phyloP scores from a whole-genome alignment of 2,888 invertebrate genomes.

The Plagodis pulveraria region DNA sequence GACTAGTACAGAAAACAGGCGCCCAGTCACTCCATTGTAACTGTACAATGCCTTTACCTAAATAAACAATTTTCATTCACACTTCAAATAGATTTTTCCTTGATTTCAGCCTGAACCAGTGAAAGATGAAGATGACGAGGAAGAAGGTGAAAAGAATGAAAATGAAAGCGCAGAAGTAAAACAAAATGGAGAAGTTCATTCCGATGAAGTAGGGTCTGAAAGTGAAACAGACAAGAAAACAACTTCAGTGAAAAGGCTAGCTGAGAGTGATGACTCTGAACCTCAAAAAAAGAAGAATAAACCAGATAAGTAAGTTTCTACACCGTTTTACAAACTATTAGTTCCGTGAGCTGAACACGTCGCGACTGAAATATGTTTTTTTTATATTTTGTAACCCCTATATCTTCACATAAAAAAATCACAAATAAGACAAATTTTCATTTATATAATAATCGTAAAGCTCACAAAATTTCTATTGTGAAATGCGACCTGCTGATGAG shows the following conservation, averaged over 20 bases:
- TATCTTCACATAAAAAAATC: too few species aligned
- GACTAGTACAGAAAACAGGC: too few species aligned
- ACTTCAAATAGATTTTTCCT: background rate
- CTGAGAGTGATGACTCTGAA: constrained; percentile 41
- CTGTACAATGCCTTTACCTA: too few species aligned
- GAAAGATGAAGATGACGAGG: constrained; percentile 75
- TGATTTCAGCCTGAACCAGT: constrained; percentile 72
- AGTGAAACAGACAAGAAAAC: constrained; percentile 41
- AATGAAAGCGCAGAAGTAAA: constrained; percentile 37
- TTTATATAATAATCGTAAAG: too few species aligned
- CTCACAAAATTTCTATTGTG: too few species aligned
- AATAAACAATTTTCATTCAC: too few species aligned
- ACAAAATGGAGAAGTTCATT: constrained; percentile 59
- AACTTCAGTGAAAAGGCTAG: constrained; percentile 56
- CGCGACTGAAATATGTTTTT: too few species aligned
- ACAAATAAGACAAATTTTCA: too few species aligned
- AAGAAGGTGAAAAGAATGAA: constrained; percentile 44
- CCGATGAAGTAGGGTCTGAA: constrained; percentile 42
- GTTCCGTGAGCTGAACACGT: too few species aligned
- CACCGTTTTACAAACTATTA: background rate
- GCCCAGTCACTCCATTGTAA: too few species aligned
- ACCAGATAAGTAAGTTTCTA: constrained; percentile 35
- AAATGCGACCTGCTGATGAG: too few species aligned
- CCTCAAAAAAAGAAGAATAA: constrained; percentile 65
- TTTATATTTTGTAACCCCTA: too few species aligned